Evolutionary conservation across 2,797 vertebrate genomes (phyloP).

Genomic region (Leucoraja ocellata): DNA sequence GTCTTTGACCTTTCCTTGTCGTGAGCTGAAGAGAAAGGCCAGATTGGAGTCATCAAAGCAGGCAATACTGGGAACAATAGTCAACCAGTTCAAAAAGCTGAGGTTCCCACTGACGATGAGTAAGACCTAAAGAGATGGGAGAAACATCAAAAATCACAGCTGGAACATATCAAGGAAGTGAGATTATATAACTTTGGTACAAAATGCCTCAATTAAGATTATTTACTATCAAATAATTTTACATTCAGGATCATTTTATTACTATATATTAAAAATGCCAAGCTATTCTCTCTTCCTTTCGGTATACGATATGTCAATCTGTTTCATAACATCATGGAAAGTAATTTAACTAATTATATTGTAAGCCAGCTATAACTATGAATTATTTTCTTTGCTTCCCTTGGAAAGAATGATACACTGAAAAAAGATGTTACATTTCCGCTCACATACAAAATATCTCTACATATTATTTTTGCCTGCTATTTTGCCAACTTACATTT

Average conservation of each 20-base stretch:
- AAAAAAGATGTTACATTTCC: not conserved
- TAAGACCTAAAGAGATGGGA: slow-evolving; percentile 56
- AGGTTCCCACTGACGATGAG: slow-evolving; percentile 87
- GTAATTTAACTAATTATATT: not conserved
- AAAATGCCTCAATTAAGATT: not conserved
- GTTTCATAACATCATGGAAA: slow-evolving; percentile 13
- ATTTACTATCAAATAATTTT: slow-evolving; percentile 20
- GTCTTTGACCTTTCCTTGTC: slow-evolving; percentile 48
- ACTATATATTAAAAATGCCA: not conserved
- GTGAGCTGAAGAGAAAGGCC: slow-evolving; percentile 60
- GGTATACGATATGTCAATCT: slow-evolving; percentile 1
- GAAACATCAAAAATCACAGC: slow-evolving; percentile 7
- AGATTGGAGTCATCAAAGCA: slow-evolving; percentile 81
- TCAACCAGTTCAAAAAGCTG: slow-evolving; percentile 95
- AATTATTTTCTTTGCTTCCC: not conserved
- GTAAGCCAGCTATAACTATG: not conserved
- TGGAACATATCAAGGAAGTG: not conserved
- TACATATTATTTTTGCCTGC: not conserved
- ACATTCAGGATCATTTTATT: slow-evolving; percentile 6
- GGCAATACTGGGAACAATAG: slow-evolving; percentile 80
- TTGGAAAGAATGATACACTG: not conserved
- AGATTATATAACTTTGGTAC: not conserved
- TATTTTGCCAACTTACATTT: not conserved
- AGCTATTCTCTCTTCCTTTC: not conserved
- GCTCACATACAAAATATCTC: not conserved